Percentiles rank a stretch among this genome's conserved stretches.
Conservation (phyloP, 2,888 invertebrate genomes). For the Drosophila ezoana region DNA sequence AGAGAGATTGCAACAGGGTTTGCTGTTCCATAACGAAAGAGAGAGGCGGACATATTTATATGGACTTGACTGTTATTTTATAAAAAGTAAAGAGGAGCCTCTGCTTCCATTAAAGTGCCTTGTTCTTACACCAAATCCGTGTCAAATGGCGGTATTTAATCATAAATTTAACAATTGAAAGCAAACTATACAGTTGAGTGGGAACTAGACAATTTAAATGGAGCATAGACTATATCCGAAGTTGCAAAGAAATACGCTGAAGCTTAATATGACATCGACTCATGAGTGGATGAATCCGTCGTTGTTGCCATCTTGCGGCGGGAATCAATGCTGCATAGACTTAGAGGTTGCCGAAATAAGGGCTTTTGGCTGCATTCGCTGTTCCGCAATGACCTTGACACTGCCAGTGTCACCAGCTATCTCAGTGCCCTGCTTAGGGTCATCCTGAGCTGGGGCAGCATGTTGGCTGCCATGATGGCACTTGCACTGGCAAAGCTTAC, state of each 20-base stretch:
- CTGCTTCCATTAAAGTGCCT: no score
- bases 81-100: no score
- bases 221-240: background rate
- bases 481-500: background rate
- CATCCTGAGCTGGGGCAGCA: background rate
- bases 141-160: background rate
- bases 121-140: no score
- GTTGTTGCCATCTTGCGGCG: background rate
- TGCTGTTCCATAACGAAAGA: no score
- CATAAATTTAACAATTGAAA: conserved; percentile 4
- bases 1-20: no score
- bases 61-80: no score
- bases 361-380: background rate
- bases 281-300: background rate
- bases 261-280: background rate
- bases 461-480: background rate
- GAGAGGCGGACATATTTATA: no score
- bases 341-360: conserved; percentile 6
- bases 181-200: conserved; percentile 2
- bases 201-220: background rate
- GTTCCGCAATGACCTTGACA: background rate
- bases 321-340: conserved; percentile 10
- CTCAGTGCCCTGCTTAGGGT: background rate
- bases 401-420: conserved; percentile 20
- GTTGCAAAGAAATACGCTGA: background rate